Evolutionary conservation across 2,113 vertebrate species (phyloP).

Genomic region (Phylloscopus trochilus): DNA sequence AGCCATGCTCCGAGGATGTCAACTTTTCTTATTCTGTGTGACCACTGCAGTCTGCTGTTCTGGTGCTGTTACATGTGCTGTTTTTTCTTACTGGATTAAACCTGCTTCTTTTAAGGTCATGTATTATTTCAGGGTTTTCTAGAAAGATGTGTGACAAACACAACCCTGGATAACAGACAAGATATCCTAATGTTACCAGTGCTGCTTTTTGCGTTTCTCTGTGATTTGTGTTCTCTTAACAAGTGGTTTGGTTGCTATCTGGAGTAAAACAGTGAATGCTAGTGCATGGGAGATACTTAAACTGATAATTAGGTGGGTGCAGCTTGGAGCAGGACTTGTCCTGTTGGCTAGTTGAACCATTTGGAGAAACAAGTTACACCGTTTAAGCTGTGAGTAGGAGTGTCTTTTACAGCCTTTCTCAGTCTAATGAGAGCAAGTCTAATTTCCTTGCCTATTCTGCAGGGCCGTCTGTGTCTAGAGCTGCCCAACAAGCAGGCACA

Average conservation of each 20-base stretch:
- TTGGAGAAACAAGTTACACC: not conserved
- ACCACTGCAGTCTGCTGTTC: not conserved
- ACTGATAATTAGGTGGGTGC: not conserved
- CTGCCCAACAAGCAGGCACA: not conserved
- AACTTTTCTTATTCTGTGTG: not conserved
- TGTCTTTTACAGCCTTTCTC: not conserved
- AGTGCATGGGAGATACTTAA: not conserved
- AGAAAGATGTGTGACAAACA: not conserved
- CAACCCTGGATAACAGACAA: not conserved
- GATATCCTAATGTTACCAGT: not conserved
- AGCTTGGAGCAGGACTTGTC: not conserved
- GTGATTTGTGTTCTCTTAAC: not conserved
- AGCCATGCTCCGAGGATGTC: not conserved
- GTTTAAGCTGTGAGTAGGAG: not conserved
- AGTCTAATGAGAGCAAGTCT: not conserved
- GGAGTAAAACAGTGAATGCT: not conserved
- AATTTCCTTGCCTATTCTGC: slow-evolving; percentile 1
- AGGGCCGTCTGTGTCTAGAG: not conserved
- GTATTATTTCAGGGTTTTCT: not conserved
- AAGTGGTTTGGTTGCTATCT: not conserved
- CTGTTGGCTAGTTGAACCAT: not conserved
- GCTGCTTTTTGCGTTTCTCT: not conserved
- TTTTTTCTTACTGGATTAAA: not conserved
- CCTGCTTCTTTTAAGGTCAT: not conserved
- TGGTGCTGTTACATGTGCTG: not conserved